Base-by-base conservation (phyloP, 2,797 vertebrate genomes). In the Diglossa cyanea region DNA sequence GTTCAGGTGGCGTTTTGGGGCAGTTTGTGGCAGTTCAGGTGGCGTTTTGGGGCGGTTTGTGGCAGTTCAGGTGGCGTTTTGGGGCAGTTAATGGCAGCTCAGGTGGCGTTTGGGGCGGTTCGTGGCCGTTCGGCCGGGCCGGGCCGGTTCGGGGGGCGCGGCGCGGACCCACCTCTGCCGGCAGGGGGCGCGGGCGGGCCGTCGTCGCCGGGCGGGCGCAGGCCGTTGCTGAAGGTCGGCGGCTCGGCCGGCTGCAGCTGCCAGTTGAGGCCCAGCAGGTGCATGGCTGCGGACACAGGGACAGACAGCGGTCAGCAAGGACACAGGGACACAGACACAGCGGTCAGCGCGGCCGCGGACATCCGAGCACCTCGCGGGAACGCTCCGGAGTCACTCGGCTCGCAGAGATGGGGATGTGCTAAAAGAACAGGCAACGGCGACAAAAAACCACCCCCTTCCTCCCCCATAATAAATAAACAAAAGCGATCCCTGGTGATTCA, bases 191-290 rank as follows among this genome's bases (percentile, higher is more conserved):
- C 98, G 97, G 99, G 98, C 98, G 98, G 98, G 97, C 98, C 99
- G 93, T 99, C 99, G 83, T 98, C 98, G 85, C 3, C 40, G 79
- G 79, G 79, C 65, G 78, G 78, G 78, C 80, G 80, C 80, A 73
- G 80, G 17, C 99, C 98, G 97, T 99, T 99, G 98, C 98, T 99
- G 97, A 99, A 98, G 96, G 99, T 98, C 71, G 98, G 99, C 97
- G 98, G 98, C 87, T 99, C 99, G 91, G 99, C 98, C 28, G 99
- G 98, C 97, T 98, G 99, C 93, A 99, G 98, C 98, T 99, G 99
- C 99, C 99, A 99, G 91, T 99, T 99, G 95, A 99, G 98, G 94
- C 99, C 99, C 94, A 99, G 98, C 97, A 99, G 98, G 97, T 99
- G 99, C 98, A 99, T 99, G 63, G 98, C 99, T 99, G 88, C 68